Base-by-base conservation (phyloP, 2,888 invertebrate genomes). In the Oxycera nigricornis region DNA sequence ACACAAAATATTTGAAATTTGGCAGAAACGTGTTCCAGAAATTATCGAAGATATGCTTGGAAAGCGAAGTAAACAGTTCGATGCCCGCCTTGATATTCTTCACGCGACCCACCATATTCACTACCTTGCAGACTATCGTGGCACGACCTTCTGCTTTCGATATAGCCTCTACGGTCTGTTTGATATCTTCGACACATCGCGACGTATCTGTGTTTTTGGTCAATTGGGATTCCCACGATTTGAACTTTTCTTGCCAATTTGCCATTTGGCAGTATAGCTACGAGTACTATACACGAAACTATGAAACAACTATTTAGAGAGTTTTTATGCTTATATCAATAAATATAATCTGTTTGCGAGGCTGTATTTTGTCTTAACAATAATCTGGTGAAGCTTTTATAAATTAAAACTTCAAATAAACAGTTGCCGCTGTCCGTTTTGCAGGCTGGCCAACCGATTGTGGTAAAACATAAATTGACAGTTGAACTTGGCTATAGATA, bases 221-320 rank as follows among this genome's bases (percentile, higher is more conserved):
- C 28, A 76, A 55, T 28, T 31, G 28, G 11, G 30, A 55, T 67
- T 76, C 74, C 74, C 76, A 76, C 6, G 9, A 20, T 59, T 72
- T 72, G 20, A 57, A 57, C 26, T 72, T 35, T 3, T 57, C 59
- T 24, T 52, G 30, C 70, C 52, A 70, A 11, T 68, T 68, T 20
- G 70, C 31, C 70, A 70, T 70, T n/a, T n/a, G n/a, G n/a, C n/a
- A n/a, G n/a, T n/a, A n/a, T n/a, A n/a, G n/a, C n/a, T n/a, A n/a
- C n/a, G n/a, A n/a, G n/a, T n/a, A n/a, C n/a, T n/a, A n/a, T n/a
- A n/a, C n/a, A n/a, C n/a, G n/a, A n/a, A n/a, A n/a, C n/a, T n/a
- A n/a, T n/a, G n/a, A n/a, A n/a, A n/a, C n/a, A n/a, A n/a, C n/a
- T n/a, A n/a, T n/a, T n/a, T n/a, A n/a, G n/a, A n/a, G n/a, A n/a